phyloP scores from a whole-genome alignment of 1,140 invertebrate species.

The Ostrea edulis region DNA sequence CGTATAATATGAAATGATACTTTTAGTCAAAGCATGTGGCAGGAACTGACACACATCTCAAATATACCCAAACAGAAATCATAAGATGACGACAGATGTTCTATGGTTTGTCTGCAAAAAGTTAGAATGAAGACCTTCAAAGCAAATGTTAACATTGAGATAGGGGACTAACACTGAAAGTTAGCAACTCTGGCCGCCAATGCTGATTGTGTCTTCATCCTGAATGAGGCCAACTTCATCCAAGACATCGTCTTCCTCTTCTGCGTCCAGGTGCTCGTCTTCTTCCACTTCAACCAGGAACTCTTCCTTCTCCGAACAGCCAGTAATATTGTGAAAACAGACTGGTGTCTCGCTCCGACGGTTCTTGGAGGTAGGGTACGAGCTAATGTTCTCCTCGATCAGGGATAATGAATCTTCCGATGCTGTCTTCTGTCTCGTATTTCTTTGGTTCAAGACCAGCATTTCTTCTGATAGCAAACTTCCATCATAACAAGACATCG shows the following conservation, averaged over 20 bases:
- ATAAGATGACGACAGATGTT: too few relatives aligned
- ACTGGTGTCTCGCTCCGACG: not conserved
- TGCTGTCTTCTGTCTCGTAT: not conserved
- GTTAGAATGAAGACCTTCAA: too few relatives aligned
- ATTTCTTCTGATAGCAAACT: conserved; percentile 3
- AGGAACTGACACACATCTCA: too few relatives aligned
- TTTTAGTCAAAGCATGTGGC: too few relatives aligned
- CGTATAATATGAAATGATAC: too few relatives aligned
- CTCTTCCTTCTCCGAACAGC: not conserved
- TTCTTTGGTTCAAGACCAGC: not conserved
- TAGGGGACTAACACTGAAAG: not conserved
- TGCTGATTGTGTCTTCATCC: not conserved
- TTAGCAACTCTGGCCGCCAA: not conserved
- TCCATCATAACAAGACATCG: not conserved
- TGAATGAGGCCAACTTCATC: not conserved
- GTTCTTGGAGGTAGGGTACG: not conserved
- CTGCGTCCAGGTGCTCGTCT: not conserved
- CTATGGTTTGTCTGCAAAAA: too few relatives aligned
- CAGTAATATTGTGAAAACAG: not conserved
- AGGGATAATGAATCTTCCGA: not conserved
- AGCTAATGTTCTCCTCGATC: not conserved
- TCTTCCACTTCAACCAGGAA: not conserved
- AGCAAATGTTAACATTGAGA: not conserved
- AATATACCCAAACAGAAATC: too few relatives aligned
- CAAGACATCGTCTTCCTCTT: not conserved